Conservation (phyloP, 2,888 invertebrate species). For the Lasioglossum marginatum region DNA sequence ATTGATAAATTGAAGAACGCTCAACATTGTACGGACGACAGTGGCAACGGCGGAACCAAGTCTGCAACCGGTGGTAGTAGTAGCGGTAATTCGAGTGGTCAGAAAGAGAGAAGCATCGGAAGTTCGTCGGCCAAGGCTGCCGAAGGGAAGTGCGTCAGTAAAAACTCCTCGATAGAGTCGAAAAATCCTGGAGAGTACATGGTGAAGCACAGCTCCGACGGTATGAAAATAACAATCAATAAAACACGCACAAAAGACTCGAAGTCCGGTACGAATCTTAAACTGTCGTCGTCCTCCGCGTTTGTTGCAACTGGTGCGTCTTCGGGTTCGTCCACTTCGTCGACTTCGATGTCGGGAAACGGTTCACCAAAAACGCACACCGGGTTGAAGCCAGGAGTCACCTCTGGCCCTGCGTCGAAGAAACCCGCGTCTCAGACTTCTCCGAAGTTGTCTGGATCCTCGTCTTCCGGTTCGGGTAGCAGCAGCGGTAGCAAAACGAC, state of each 20-base stretch:
- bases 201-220: slow-evolving; percentile 95
- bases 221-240: slow-evolving; percentile 96
- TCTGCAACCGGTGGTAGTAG: slow-evolving; percentile 84
- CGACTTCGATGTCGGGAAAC: slow-evolving; percentile 80
- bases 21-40: slow-evolving; percentile 88
- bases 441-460: slow-evolving; percentile 75
- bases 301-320: slow-evolving; percentile 69
- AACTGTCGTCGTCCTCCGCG: slow-evolving; percentile 74
- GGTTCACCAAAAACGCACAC: slow-evolving; percentile 93
- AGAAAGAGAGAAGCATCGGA: slow-evolving; percentile 77
- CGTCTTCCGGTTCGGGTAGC: slow-evolving; percentile 69
- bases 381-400: slow-evolving; percentile 93
- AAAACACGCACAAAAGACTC: slow-evolving; percentile 93
- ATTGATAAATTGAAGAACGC: slow-evolving; percentile 94
- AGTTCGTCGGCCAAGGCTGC: slow-evolving; percentile 79
- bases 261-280: slow-evolving; percentile 82
- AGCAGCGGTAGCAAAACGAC: slow-evolving; percentile 81
- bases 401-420: slow-evolving; percentile 94
- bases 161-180: slow-evolving; percentile 84
- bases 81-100: slow-evolving; percentile 85
- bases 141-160: slow-evolving; percentile 80
- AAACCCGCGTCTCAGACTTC: slow-evolving; percentile 87
- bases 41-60: slow-evolving; percentile 85
- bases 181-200: slow-evolving; percentile 93
- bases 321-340: slow-evolving; percentile 85